Conservation (phyloP, 2,888 invertebrate genomes). For the Scaptomyza flava region DNA sequence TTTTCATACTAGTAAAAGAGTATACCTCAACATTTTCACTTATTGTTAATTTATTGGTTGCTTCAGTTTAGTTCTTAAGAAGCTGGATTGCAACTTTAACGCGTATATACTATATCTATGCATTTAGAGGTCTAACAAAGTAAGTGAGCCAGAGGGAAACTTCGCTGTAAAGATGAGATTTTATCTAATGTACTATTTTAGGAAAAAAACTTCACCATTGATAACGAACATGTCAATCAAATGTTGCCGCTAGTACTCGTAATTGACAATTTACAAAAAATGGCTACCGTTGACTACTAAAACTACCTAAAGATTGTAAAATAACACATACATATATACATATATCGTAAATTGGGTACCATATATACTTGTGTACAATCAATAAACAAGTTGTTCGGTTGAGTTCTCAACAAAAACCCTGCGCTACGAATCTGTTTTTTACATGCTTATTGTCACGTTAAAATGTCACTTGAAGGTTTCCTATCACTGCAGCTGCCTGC, state of each 20-base stretch:
- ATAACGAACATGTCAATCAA: constrained; percentile 3
- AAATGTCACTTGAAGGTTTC: no score
- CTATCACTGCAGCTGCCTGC: no score
- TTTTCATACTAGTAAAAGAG: no score
- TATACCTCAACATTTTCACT: no score
- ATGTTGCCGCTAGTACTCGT: neutral
- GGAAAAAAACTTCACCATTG: neutral
- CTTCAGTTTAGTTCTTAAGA: neutral
- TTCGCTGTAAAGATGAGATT: neutral
- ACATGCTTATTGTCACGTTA: no score
- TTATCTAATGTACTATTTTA: neutral
- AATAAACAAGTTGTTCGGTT: no score
- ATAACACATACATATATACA: neutral
- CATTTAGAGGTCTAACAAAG: neutral
- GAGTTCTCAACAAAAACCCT: no score
- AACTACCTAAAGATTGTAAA: constrained; percentile 11
- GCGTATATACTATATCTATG: neutral
- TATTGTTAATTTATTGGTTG: neutral
- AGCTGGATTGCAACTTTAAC: neutral
- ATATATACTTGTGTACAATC: constrained; percentile 7
- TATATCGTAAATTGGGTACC: neutral
- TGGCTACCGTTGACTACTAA: neutral
- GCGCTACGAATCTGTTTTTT: no score
- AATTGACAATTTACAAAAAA: neutral
- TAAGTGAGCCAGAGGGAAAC: neutral